Evolutionary conservation across 2,113 vertebrate genomes (phyloP).

Genomic region (Alligator mississippiensis): DNA sequence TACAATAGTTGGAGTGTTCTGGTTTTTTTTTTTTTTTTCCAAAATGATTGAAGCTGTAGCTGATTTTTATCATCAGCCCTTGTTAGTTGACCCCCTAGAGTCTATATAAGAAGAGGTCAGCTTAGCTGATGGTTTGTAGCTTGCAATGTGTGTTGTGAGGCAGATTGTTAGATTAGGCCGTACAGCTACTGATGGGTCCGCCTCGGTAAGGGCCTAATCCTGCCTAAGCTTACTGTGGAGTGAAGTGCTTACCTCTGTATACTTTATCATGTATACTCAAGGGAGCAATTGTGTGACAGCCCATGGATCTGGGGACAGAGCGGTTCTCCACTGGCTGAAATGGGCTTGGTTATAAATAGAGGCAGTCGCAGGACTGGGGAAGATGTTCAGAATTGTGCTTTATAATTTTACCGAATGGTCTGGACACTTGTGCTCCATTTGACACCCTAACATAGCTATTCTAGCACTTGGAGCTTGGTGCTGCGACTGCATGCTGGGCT

Average conservation of each 20-base stretch:
- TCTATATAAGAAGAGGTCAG: background rate
- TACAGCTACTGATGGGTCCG: background rate
- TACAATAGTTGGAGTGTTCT: background rate
- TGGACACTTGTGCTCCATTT: background rate
- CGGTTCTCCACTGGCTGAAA: conserved; percentile 1
- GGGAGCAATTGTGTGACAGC: conserved; percentile 23
- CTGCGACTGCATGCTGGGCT: no score
- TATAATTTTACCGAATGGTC: conserved; percentile 37
- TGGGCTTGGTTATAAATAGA: background rate
- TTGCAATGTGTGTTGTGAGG: background rate
- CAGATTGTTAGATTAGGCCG: background rate
- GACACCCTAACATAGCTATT: no score
- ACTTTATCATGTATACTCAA: conserved; percentile 21
- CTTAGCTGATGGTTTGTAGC: background rate
- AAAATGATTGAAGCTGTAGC: background rate
- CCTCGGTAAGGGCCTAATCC: background rate
- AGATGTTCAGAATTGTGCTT: background rate
- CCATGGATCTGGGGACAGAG: background rate
- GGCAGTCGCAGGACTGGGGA: conserved; percentile 28
- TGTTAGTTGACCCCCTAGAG: background rate
- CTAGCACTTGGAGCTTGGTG: no score
- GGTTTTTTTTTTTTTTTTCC: conserved; percentile 11
- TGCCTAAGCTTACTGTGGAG: background rate
- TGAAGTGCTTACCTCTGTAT: background rate
- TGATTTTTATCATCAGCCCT: background rate